Evolutionary conservation across 2,888 invertebrate genomes (phyloP).

Genomic region (Erebia ligea): DNA sequence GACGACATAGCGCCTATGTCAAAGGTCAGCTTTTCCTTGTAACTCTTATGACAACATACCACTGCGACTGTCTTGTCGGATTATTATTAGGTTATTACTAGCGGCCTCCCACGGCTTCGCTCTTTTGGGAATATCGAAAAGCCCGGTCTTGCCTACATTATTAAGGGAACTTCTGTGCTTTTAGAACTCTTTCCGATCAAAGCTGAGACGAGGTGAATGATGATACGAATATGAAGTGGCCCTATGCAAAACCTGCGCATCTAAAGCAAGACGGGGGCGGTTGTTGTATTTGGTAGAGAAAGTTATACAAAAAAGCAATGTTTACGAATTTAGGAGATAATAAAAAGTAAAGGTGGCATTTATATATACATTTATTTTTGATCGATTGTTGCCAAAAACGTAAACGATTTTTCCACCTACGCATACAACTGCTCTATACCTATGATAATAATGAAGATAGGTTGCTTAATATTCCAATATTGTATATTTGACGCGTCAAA

Average conservation of each 20-base stretch:
- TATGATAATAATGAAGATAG: conserved; percentile 13
- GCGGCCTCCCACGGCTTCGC: no score
- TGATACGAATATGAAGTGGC: no score
- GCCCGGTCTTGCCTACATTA: no score
- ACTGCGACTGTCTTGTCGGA: conserved; percentile 9
- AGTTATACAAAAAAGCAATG: not conserved
- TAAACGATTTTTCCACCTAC: conserved; percentile 1
- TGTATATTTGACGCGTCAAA: conserved; percentile 17
- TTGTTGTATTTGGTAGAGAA: not conserved
- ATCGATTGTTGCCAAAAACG: conserved; percentile 18
- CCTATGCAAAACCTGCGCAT: no score
- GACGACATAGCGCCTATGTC: conserved; percentile 30
- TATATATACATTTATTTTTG: conserved; percentile 3
- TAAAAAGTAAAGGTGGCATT: conserved; percentile 2
- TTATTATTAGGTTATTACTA: not conserved
- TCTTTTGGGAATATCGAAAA: no score
- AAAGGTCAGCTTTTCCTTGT: conserved; percentile 35
- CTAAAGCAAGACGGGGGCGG: no score
- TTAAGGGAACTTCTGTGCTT: no score
- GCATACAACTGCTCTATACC: conserved; percentile 2
- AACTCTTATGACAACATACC: conserved; percentile 26
- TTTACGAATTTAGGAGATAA: not conserved
- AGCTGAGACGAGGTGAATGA: no score
- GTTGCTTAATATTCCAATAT: conserved; percentile 19
- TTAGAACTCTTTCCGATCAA: no score